Evolutionary conservation across 1,140 invertebrate genomes (phyloP).

Genomic region (Sinonovacula constricta): DNA sequence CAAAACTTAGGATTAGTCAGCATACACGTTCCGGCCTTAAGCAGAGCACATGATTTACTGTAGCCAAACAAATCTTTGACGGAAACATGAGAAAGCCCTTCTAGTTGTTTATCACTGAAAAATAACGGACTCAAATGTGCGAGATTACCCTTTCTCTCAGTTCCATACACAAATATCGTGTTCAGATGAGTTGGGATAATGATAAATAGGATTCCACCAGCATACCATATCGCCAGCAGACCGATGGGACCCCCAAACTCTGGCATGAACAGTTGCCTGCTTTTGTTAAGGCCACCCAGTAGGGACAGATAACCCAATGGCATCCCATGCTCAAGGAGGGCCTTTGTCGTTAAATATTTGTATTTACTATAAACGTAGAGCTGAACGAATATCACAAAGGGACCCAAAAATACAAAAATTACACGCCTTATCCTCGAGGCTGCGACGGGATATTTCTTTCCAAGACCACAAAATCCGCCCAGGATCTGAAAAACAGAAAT

Average conservation of each 20-base stretch:
- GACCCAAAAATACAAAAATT: conserved; percentile 5
- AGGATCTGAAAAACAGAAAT: conserved; percentile 13
- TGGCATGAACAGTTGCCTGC: conserved; percentile 24
- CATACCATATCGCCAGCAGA: conserved; percentile 14
- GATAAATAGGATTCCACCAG: conserved; percentile 24
- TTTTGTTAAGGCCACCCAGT: conserved; percentile 37
- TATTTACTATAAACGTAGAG: conserved; percentile 19
- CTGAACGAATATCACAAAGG: conserved; percentile 19
- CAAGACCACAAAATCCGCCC: conserved; percentile 22
- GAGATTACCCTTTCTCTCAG: background rate
- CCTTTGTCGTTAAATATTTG: conserved; percentile 12
- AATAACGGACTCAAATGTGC: conserved; percentile 1
- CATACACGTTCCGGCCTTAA: background rate
- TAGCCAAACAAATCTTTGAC: conserved; percentile 13
- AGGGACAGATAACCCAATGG: conserved; percentile 37
- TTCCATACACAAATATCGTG: background rate
- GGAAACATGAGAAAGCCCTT: conserved; percentile 8
- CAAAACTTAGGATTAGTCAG: conserved; percentile 35
- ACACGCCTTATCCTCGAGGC: conserved; percentile 18
- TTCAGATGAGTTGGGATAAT: conserved; percentile 6
- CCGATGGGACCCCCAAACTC: conserved; percentile 15
- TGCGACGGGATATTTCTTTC: conserved; percentile 8
- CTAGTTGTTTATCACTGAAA: conserved; percentile 2
- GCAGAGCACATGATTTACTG: background rate
- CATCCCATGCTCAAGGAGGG: conserved; percentile 20